These are phyloP conservation scores for Drosophila atroscutellata DNA, from an alignment of 2,888 invertebrate species.

Conservation along the genomic window DNA sequence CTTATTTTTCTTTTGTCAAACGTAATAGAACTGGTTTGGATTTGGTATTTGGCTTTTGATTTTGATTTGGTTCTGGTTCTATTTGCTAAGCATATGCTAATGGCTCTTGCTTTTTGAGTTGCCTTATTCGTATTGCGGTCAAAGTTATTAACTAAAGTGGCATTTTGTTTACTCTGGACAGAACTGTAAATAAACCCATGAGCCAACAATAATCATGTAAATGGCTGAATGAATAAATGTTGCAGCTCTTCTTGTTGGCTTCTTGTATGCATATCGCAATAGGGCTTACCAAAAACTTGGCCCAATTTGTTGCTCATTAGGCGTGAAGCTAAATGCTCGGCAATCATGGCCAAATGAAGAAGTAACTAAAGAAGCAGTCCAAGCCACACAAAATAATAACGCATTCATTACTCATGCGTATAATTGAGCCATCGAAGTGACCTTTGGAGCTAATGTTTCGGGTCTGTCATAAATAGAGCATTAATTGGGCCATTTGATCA, in stretches of 20 bases:
- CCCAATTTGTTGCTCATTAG: slow-evolving; percentile 72
- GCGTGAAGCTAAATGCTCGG: slow-evolving; percentile 50
- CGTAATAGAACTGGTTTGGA: slow-evolving; percentile 25
- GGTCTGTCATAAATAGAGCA: slow-evolving; percentile 60
- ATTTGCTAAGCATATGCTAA: slow-evolving; percentile 75
- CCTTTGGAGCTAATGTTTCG: slow-evolving; percentile 49
- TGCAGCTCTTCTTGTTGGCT: slow-evolving; percentile 22
- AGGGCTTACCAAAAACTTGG: slow-evolving; percentile 45
- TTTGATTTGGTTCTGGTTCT: slow-evolving; percentile 15
- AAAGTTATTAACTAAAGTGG: slow-evolving; percentile 75
- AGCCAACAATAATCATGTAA: slow-evolving; percentile 30
- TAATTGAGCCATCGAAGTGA: slow-evolving; percentile 63
- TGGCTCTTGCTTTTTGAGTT: slow-evolving; percentile 59
- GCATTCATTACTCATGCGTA: slow-evolving; percentile 64
- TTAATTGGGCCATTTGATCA: slow-evolving; percentile 58
- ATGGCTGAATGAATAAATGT: slow-evolving; percentile 16
- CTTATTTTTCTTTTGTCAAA: slow-evolving; percentile 43
- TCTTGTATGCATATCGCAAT: slow-evolving; percentile 34
- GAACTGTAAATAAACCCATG: slow-evolving; percentile 52
- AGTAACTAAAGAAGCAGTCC: slow-evolving; percentile 9
- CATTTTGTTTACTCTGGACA: slow-evolving; percentile 43
- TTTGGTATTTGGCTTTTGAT: slow-evolving; percentile 25
- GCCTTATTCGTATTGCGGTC: slow-evolving; percentile 61
- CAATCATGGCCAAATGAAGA: slow-evolving; percentile 31
- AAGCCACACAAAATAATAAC: slow-evolving; percentile 20